phyloP scores from a whole-genome alignment of 2,797 vertebrate species.

The Mustela erminea region DNA sequence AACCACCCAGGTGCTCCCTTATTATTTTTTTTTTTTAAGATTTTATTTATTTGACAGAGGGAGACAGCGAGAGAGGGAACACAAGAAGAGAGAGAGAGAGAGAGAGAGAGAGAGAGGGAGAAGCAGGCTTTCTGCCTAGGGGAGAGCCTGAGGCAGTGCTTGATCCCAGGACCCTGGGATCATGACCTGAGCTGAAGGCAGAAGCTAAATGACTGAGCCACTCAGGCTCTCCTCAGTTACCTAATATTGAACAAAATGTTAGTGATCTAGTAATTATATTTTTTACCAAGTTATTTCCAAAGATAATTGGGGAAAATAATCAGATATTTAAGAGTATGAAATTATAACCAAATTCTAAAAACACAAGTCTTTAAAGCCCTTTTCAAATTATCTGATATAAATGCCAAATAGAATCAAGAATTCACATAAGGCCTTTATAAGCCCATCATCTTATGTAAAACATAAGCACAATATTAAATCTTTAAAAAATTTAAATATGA shows the following conservation, averaged over 20 bases:
- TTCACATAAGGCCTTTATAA: neutral
- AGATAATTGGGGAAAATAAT: neutral
- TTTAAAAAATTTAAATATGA: neutral
- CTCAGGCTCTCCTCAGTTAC: neutral
- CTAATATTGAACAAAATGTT: neutral
- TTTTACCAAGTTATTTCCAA: neutral
- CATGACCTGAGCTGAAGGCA: no score
- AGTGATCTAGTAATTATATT: neutral
- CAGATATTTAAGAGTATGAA: neutral
- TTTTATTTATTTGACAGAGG: no score
- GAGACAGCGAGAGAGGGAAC: no score
- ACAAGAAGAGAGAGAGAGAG: no score
- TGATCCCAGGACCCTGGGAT: no score
- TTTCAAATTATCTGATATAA: neutral
- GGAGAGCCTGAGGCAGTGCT: no score
- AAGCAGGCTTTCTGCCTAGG: no score
- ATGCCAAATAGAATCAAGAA: neutral
- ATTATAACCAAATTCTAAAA: neutral
- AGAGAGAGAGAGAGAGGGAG: no score
- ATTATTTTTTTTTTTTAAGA: neutral
- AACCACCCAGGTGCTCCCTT: no score
- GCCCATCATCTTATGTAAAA: neutral
- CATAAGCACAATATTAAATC: neutral
- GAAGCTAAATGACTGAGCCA: no score
- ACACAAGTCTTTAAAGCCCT: neutral